These are phyloP conservation scores for Drosophila emarginata DNA, from an alignment of 2,888 invertebrate genomes.

Conservation along the genomic window DNA sequence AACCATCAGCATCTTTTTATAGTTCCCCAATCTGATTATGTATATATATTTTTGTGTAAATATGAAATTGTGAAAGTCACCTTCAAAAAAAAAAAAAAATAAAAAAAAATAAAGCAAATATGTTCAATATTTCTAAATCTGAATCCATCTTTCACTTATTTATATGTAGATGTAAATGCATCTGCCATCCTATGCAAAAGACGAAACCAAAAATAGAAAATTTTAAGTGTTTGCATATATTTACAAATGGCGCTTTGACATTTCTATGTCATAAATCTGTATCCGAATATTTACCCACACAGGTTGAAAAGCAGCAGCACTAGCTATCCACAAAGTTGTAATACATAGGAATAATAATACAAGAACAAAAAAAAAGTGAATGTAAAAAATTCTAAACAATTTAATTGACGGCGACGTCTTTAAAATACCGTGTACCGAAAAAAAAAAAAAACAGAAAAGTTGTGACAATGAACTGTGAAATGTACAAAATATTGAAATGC, in stretches of 20 bases:
- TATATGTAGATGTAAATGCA: slow-evolving; percentile 30
- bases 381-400: slow-evolving; percentile 19
- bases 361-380: slow-evolving; percentile 48
- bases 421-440: neutral
- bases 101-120: neutral
- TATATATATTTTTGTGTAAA: slow-evolving; percentile 4
- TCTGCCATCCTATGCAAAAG: slow-evolving; percentile 20
- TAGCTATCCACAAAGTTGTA: slow-evolving; percentile 37
- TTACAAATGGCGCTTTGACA: slow-evolving; percentile 50
- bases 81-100: slow-evolving; percentile 45
- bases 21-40: neutral
- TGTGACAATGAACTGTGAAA: too few relatives aligned
- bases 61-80: slow-evolving; percentile 52
- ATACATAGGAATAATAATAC: slow-evolving; percentile 24
- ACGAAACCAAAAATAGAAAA: slow-evolving; percentile 30
- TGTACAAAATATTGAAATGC: neutral
- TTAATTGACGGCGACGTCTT: neutral
- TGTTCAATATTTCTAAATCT: slow-evolving; percentile 46
- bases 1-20: neutral
- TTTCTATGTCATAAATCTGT: slow-evolving; percentile 69
- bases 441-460: too few relatives aligned
- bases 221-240: slow-evolving; percentile 22
- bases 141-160: neutral
- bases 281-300: slow-evolving; percentile 13
- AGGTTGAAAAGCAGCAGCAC: slow-evolving; percentile 2